Evolutionary conservation across 2,888 invertebrate species (phyloP).

Genomic region (Eremobia ochroleuca): DNA sequence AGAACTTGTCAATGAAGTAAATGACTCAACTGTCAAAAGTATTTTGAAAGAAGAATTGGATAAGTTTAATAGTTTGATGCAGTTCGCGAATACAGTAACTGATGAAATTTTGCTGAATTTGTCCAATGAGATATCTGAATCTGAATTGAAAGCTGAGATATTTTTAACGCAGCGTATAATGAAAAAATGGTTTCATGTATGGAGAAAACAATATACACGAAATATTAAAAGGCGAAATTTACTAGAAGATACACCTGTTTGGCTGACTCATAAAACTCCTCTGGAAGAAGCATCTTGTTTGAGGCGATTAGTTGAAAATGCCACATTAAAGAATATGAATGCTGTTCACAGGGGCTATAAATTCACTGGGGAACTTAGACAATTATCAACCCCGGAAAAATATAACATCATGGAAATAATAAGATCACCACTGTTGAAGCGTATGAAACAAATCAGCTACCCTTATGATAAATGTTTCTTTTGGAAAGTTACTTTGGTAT

Average conservation of each 20-base stretch:
- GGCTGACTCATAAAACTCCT: slow-evolving; percentile 83
- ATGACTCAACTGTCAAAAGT: slow-evolving; percentile 74
- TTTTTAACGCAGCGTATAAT: slow-evolving; percentile 80
- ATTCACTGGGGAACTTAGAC: slow-evolving; percentile 82
- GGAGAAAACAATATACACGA: slow-evolving; percentile 80
- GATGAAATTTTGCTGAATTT: slow-evolving; percentile 80
- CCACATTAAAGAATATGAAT: slow-evolving; percentile 84
- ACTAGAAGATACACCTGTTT: slow-evolving; percentile 86
- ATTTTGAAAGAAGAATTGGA: slow-evolving; percentile 81
- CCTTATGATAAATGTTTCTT: slow-evolving; percentile 85
- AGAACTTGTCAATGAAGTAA: slow-evolving; percentile 80
- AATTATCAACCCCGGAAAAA: slow-evolving; percentile 77
- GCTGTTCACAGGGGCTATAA: slow-evolving; percentile 84
- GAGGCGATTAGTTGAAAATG: slow-evolving; percentile 78
- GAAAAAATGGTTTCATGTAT: slow-evolving; percentile 84
- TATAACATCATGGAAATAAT: slow-evolving; percentile 87
- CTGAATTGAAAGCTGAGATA: slow-evolving; percentile 84
- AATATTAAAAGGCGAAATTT: slow-evolving; percentile 82
- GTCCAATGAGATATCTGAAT: slow-evolving; percentile 78
- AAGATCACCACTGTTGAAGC: slow-evolving; percentile 85
- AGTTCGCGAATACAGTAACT: slow-evolving; percentile 74
- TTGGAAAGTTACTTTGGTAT: slow-evolving; percentile 92
- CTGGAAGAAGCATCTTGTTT: slow-evolving; percentile 81
- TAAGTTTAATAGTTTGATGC: slow-evolving; percentile 75
- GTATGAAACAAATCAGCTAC: slow-evolving; percentile 87